These are phyloP conservation scores for Loris lydekkerianus DNA, from an alignment of 2,797 vertebrate genomes.

Conservation along the genomic window DNA sequence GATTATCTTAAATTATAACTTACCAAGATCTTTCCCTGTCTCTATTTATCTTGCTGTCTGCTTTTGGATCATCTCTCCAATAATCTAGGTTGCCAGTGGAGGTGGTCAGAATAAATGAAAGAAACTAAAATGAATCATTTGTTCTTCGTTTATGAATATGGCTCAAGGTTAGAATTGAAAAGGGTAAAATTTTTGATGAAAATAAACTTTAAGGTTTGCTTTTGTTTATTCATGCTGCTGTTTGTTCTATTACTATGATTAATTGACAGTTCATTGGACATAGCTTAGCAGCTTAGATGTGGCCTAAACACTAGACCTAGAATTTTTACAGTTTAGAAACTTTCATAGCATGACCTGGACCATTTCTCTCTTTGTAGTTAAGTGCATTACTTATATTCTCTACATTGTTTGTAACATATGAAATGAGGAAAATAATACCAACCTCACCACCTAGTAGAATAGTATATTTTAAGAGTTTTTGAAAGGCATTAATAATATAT, in stretches of 20 bases:
- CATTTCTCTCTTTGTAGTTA: slow-evolving; percentile 3
- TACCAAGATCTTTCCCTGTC: neutral
- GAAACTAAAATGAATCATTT: neutral
- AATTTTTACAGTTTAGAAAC: slow-evolving; percentile 18
- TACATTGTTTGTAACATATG: slow-evolving; percentile 51
- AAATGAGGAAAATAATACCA: slow-evolving; percentile 41
- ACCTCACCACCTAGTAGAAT: neutral
- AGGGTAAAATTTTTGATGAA: neutral
- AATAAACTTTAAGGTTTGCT: slow-evolving; percentile 38
- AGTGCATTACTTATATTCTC: neutral
- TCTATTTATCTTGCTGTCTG: neutral
- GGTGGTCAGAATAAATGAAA: neutral
- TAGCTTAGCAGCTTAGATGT: neutral
- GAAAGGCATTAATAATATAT: slow-evolving; percentile 18
- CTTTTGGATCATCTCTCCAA: slow-evolving; percentile 14
- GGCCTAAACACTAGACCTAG: neutral
- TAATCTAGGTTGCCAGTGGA: neutral
- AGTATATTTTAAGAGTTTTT: slow-evolving; percentile 27
- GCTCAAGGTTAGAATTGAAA: neutral
- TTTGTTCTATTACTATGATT: neutral
- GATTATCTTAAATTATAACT: slow-evolving; percentile 33
- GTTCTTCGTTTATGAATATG: neutral
- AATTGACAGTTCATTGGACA: neutral
- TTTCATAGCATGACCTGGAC: neutral
- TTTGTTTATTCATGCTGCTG: neutral